A percentile compares a stretch with the other conserved stretches of the same genome.
These are phyloP conservation scores for Argyrosomus japonicus DNA, from an alignment of 2,113 vertebrate genomes.

Conservation along the genomic window DNA sequence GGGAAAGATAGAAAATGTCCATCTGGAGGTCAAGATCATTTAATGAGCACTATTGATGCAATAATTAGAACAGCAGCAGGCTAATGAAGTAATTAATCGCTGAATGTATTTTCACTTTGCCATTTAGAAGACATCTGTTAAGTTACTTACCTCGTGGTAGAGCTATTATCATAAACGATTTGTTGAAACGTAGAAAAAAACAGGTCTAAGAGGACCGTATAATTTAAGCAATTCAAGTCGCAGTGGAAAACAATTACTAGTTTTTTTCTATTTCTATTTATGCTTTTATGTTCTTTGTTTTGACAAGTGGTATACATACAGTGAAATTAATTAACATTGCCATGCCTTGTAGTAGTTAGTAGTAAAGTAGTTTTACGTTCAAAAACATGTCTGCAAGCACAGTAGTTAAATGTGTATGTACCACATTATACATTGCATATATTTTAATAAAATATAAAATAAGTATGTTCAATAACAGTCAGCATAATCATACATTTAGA, in stretches of 20 bases:
- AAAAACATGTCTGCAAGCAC: not conserved
- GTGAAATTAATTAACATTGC: not conserved
- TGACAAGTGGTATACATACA: not conserved
- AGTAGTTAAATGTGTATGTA: not conserved
- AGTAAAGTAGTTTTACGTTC: not conserved
- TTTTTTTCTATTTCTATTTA: too few relatives aligned
- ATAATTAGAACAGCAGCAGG: slow-evolving; percentile 54
- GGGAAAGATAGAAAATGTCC: slow-evolving; percentile 37
- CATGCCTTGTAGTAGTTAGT: not conserved
- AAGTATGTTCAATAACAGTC: not conserved
- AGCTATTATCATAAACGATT: slow-evolving; percentile 18
- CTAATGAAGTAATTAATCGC: slow-evolving; percentile 59
- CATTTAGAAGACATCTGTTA: slow-evolving; percentile 43
- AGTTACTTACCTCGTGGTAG: slow-evolving; percentile 42
- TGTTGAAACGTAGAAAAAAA: not conserved
- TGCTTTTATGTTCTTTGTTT: not conserved
- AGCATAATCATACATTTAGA: not conserved
- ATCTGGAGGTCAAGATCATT: slow-evolving; percentile 68
- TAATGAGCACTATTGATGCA: slow-evolving; percentile 62
- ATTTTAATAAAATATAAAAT: not conserved
- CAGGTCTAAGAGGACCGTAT: not conserved
- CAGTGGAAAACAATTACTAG: not conserved
- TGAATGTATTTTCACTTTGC: slow-evolving; percentile 45
- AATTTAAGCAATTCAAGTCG: not conserved
- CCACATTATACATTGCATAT: not conserved